Conservation (phyloP, 1,140 invertebrate genomes). For the Bombus consobrinus region DNA sequence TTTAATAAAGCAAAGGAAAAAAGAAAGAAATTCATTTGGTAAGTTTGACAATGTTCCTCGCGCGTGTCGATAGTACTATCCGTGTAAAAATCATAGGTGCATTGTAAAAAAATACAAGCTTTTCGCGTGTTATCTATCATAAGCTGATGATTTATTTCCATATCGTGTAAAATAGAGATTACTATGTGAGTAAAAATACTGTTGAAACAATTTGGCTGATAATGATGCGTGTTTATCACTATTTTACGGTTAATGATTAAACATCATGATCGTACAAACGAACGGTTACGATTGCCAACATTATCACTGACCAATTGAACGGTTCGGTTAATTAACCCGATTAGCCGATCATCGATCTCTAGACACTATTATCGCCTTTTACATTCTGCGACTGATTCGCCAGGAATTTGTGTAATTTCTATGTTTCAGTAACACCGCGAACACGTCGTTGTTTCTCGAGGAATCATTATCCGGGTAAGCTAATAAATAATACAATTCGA, state of each 20-base stretch:
- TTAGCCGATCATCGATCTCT: conserved; percentile 12
- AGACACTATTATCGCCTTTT: background rate
- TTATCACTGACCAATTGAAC: conserved; percentile 16
- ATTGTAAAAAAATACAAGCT: conserved; percentile 35
- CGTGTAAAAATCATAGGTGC: conserved; percentile 16
- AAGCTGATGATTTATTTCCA: conserved; percentile 49
- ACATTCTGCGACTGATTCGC: background rate
- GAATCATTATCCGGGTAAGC: background rate
- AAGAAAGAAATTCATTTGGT: background rate
- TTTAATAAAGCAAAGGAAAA: background rate
- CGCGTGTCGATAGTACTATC: conserved; percentile 24
- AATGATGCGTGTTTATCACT: conserved; percentile 25
- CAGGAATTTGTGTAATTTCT: background rate
- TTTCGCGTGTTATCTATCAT: conserved; percentile 32
- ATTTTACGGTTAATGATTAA: conserved; percentile 19
- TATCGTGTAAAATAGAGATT: conserved; percentile 36
- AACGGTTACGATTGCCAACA: conserved; percentile 9
- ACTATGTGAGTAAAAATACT: conserved; percentile 31
- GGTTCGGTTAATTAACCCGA: conserved; percentile 7
- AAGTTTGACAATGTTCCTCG: background rate
- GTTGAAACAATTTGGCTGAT: conserved; percentile 29
- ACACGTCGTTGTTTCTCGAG: background rate
- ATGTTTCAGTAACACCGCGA: background rate
- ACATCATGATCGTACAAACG: background rate
- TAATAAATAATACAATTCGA: conserved; percentile 15